Conservation (phyloP, 2,888 invertebrate species). For the Orchestes rusci region DNA sequence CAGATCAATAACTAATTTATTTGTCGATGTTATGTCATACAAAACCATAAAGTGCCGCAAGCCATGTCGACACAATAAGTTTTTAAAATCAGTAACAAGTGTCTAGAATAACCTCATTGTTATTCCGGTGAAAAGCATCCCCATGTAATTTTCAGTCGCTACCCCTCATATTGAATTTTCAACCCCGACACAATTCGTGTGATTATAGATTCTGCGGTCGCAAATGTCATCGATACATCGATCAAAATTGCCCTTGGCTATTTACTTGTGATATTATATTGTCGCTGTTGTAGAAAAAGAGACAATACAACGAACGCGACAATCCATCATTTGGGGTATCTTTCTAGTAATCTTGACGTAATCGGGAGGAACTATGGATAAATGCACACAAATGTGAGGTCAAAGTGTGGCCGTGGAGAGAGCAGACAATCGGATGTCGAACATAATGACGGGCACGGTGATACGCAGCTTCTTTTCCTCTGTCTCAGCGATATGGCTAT, state of each 20-base stretch:
- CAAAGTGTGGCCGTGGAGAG: conserved; percentile 28
- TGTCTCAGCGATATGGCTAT: conserved; percentile 35
- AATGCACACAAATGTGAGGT: conserved; percentile 41
- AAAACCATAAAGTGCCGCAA: no score
- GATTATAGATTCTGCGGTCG: conserved; percentile 38
- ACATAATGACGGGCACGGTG: conserved; percentile 38
- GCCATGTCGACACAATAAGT: no score
- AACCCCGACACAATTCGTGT: conserved; percentile 38
- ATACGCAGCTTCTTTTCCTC: conserved; percentile 35
- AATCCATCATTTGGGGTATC: conserved; percentile 16
- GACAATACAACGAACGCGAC: not conserved
- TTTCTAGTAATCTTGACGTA: conserved; percentile 18
- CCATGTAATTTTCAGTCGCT: conserved; percentile 34
- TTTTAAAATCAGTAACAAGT: conserved; percentile 25
- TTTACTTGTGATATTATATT: no score
- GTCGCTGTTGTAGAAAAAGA: not conserved
- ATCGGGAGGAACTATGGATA: conserved; percentile 41
- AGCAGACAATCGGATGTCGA: conserved; percentile 37
- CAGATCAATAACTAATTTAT: no score
- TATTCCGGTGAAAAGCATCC: conserved; percentile 23
- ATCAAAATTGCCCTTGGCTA: conserved; percentile 27
- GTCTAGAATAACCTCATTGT: conserved; percentile 25
- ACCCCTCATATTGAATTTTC: conserved; percentile 38
- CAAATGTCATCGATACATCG: conserved; percentile 42
- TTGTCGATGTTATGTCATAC: no score